A percentile compares a stretch with the other conserved stretches of the same genome.
These are phyloP conservation scores for Drosophila biarmipes DNA, from an alignment of 1,140 invertebrate species.

Conservation along the genomic window DNA sequence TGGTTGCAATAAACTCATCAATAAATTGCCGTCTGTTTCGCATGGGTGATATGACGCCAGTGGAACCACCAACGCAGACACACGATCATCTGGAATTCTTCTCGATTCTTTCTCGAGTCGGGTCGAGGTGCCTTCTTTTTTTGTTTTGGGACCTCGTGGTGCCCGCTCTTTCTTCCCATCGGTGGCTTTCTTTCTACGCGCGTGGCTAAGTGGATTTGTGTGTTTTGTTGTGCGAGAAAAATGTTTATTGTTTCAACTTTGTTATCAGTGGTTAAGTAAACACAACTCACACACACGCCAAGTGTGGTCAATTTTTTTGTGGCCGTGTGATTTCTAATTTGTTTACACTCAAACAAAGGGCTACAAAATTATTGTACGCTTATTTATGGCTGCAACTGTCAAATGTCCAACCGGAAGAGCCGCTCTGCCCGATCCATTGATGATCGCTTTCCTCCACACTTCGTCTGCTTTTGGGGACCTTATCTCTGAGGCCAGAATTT, in stretches of 20 bases:
- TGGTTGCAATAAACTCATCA: slow-evolving; percentile 84
- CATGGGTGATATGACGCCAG: slow-evolving; percentile 55
- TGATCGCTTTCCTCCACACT: slow-evolving; percentile 24
- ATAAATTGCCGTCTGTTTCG: slow-evolving; percentile 82
- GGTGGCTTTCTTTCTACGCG: slow-evolving; percentile 63
- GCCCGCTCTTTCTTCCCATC: slow-evolving; percentile 21
- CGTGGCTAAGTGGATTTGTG: slow-evolving; percentile 84
- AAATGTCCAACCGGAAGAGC: slow-evolving; percentile 64
- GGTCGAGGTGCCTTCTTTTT: slow-evolving; percentile 8
- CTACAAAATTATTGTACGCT: slow-evolving; percentile 72
- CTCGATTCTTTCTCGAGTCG: slow-evolving; percentile 7
- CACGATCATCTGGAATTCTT: slow-evolving; percentile 43
- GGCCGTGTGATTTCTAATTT: slow-evolving; percentile 81
- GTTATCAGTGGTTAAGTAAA: slow-evolving; percentile 82
- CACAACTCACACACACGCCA: slow-evolving; percentile 29
- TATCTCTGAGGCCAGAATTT: slow-evolving; percentile 55
- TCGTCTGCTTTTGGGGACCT: slow-evolving; percentile 31
- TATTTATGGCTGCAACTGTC: slow-evolving; percentile 73
- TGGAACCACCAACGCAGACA: slow-evolving; percentile 48
- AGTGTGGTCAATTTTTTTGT: slow-evolving; percentile 54
- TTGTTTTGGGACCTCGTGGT: slow-evolving; percentile 22
- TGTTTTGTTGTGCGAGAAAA: slow-evolving; percentile 83
- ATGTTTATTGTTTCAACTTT: slow-evolving; percentile 85
- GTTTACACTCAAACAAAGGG: slow-evolving; percentile 64
- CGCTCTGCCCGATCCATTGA: slow-evolving; percentile 28